Evolutionary conservation across 1,140 invertebrate genomes (phyloP).

Genomic region (Littorina saxatilis): DNA sequence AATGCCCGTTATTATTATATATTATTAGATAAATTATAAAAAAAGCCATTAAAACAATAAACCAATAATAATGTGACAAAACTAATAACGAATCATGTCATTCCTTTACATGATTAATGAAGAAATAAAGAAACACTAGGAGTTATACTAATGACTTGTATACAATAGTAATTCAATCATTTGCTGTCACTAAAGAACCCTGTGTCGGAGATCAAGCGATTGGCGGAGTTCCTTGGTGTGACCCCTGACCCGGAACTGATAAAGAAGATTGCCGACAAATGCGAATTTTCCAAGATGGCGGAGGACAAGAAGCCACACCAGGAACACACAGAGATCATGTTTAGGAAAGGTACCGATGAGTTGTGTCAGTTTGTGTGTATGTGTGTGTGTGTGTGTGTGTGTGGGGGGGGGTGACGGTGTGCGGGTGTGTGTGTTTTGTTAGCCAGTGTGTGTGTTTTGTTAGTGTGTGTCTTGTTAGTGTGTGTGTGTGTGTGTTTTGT

Average conservation of each 20-base stretch:
- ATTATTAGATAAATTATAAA: no score
- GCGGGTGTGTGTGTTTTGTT: neutral
- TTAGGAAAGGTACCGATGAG: conserved; percentile 43
- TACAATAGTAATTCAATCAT: no score
- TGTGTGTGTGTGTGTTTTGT: no score
- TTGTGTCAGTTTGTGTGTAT: neutral
- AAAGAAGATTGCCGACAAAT: conserved; percentile 32
- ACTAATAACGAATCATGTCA: no score
- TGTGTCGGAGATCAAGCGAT: conserved; percentile 9
- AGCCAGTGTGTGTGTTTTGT: no score
- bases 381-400: conserved; percentile 4
- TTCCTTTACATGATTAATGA: no score
- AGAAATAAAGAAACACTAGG: no score
- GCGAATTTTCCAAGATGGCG: conserved; percentile 43
- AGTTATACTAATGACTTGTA: no score
- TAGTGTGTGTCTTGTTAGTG: no score
- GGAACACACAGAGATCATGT: conserved; percentile 34
- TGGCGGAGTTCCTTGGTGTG: conserved; percentile 41
- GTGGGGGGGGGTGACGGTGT: neutral
- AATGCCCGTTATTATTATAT: no score
- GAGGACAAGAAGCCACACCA: conserved; percentile 30
- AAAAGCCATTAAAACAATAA: no score
- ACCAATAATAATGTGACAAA: no score
- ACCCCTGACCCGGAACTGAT: conserved; percentile 1
- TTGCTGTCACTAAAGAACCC: conserved; percentile 44